phyloP scores from a whole-genome alignment of 2,113 vertebrate species.

The Salvelinus alpinus region DNA sequence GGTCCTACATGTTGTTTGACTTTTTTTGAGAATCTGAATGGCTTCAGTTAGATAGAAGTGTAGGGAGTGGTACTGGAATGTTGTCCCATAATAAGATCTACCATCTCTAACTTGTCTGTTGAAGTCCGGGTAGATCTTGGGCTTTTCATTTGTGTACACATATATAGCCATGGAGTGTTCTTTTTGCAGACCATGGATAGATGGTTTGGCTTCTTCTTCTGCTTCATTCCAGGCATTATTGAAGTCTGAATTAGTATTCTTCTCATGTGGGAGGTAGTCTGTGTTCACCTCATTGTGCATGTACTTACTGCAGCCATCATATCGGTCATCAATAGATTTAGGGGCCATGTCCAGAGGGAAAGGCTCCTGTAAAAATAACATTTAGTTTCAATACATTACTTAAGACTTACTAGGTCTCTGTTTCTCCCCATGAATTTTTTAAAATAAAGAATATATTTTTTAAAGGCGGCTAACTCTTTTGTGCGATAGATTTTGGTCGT shows the following conservation, averaged over 20 bases:
- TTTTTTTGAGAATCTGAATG: no score
- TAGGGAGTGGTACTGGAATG: slow-evolving; percentile 11
- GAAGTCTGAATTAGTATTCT: slow-evolving; percentile 19
- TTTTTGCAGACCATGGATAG: slow-evolving; percentile 6
- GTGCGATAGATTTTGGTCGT: no score
- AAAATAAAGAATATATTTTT: no score
- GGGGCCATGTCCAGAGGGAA: slow-evolving; percentile 26
- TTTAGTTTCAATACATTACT: neutral
- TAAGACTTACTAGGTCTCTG: no score
- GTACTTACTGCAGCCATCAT: slow-evolving; percentile 29
- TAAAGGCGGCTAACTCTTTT: no score
- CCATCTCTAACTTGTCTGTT: slow-evolving; percentile 40
- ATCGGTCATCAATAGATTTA: slow-evolving; percentile 45
- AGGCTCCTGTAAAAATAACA: slow-evolving; percentile 7
- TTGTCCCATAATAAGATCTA: slow-evolving; percentile 26
- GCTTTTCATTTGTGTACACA: slow-evolving; percentile 31
- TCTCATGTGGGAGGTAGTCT: slow-evolving; percentile 37
- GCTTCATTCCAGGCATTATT: slow-evolving; percentile 30
- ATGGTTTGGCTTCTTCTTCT: slow-evolving; percentile 8
- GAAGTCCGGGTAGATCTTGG: slow-evolving; percentile 38
- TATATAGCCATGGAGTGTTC: slow-evolving; percentile 46
- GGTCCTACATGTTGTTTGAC: no score
- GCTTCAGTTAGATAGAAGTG: no score
- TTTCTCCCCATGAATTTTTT: no score
- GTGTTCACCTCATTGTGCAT: slow-evolving; percentile 35